These are phyloP conservation scores for Tenodera sinensis DNA, from an alignment of 2,888 invertebrate species.

Conservation along the genomic window DNA sequence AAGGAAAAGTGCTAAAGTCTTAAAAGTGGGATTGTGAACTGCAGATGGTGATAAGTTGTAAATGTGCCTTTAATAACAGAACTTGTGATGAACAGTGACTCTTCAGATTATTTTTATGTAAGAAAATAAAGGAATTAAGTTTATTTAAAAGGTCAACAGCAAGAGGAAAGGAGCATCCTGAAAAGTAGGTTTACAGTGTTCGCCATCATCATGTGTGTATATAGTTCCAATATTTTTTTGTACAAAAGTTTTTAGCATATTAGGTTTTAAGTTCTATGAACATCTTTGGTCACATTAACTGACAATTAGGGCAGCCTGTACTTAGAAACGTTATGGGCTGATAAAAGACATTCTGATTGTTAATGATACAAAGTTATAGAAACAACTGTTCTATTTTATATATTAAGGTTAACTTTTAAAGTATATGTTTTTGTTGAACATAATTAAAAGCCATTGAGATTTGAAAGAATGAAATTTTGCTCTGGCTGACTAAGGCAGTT, in stretches of 20 bases:
- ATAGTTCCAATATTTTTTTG: conserved; percentile 23
- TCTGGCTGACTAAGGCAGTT: background rate
- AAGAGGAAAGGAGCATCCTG: background rate
- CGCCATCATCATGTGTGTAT: background rate
- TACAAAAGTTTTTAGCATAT: conserved; percentile 13
- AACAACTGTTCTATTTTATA: background rate
- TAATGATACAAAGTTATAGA: no score
- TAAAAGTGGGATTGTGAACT: background rate
- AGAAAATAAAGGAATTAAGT: background rate
- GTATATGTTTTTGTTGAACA: background rate
- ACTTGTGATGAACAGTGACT: background rate
- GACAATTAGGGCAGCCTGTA: conserved; percentile 18
- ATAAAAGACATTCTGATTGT: background rate
- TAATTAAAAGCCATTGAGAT: background rate
- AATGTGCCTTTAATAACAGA: background rate
- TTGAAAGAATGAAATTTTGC: background rate
- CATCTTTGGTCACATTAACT: background rate
- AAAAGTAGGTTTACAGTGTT: background rate
- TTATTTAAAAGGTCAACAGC: background rate
- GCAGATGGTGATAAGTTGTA: background rate
- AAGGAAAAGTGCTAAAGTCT: background rate
- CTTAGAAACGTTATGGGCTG: conserved; percentile 22
- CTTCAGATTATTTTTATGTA: background rate
- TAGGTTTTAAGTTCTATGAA: background rate
- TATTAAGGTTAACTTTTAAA: background rate